Conservation (phyloP, 2,888 invertebrate species). For the Isotomurus palustris region DNA sequence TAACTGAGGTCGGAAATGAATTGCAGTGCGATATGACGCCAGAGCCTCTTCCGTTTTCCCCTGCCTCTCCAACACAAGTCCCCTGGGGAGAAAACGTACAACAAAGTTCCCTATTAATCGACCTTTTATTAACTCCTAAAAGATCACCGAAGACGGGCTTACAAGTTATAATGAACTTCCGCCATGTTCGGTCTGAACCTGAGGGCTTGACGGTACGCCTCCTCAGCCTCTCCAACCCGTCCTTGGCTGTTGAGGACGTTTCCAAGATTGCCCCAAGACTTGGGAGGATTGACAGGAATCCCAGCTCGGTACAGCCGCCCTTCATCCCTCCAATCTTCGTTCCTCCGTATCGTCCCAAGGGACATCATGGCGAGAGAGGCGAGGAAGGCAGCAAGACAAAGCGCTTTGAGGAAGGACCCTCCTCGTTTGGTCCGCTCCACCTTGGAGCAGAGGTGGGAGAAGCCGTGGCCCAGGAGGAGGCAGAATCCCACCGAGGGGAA, state of each 20-base stretch:
- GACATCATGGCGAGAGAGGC: conserved; percentile 49
- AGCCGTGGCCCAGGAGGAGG: conserved; percentile 74
- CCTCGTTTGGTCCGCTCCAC: background rate
- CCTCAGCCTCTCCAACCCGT: conserved; percentile 79
- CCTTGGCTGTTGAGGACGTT: conserved; percentile 89
- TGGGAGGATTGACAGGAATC: conserved; percentile 89
- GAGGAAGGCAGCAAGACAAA: conserved; percentile 64
- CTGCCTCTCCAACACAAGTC: conserved; percentile 84
- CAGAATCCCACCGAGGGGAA: conserved; percentile 94
- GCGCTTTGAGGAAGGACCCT: conserved; percentile 22
- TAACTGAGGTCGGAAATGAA: conserved; percentile 86
- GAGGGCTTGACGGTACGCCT: conserved; percentile 84
- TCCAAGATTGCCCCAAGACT: conserved; percentile 96
- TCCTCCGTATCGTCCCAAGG: conserved; percentile 71
- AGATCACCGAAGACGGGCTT: too few relatives aligned
- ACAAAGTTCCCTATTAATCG: too few relatives aligned
- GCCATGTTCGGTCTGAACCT: conserved; percentile 93
- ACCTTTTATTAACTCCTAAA: too few relatives aligned
- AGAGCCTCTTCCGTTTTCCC: conserved; percentile 81
- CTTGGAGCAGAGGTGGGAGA: conserved; percentile 56
- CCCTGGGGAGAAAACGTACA: conserved; percentile 78
- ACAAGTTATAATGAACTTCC: conserved; percentile 98
- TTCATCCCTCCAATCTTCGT: conserved; percentile 87
- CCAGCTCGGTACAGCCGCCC: conserved; percentile 89
- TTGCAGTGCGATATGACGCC: conserved; percentile 83